These are phyloP conservation scores for Vulpes lagopus DNA, from an alignment of 2,113 vertebrate genomes.

Conservation along the genomic window DNA sequence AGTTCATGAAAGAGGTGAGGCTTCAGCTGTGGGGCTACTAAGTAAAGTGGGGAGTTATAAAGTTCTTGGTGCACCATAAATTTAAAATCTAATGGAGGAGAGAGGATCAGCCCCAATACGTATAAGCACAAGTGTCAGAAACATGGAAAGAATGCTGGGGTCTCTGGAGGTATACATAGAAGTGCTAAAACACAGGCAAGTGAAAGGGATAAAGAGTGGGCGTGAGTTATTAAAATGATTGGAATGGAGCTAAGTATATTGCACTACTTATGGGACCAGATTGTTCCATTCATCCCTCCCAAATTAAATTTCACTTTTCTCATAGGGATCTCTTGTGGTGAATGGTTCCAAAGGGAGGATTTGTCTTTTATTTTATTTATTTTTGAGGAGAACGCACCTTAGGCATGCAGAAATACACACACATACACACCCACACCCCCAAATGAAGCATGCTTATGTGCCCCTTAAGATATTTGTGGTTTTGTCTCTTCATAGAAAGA, in stretches of 20 bases:
- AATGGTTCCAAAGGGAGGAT: slow-evolving; percentile 70
- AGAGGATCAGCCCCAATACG: slow-evolving; percentile 8
- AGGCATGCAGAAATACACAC: not conserved
- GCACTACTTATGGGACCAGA: slow-evolving; percentile 64
- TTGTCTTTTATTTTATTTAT: slow-evolving; percentile 74
- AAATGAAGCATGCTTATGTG: not conserved
- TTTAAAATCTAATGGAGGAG: slow-evolving; percentile 69
- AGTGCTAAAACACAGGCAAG: slow-evolving; percentile 70
- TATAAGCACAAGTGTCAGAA: slow-evolving; percentile 71
- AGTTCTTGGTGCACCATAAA: slow-evolving; percentile 68
- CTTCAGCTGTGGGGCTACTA: slow-evolving; percentile 56
- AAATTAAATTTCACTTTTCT: slow-evolving; percentile 80
- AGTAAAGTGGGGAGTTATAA: slow-evolving; percentile 60
- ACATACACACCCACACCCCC: not conserved
- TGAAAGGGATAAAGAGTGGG: slow-evolving; percentile 59
- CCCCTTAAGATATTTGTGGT: not conserved
- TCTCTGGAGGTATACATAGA: slow-evolving; percentile 59
- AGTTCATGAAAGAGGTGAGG: slow-evolving; percentile 35
- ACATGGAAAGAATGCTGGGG: slow-evolving; percentile 65
- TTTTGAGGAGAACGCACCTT: slow-evolving; percentile 61
- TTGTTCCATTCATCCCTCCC: slow-evolving; percentile 66
- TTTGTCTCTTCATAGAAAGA: slow-evolving; percentile 10
- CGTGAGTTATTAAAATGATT: slow-evolving; percentile 70
- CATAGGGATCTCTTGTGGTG: slow-evolving; percentile 46
- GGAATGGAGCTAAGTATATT: slow-evolving; percentile 67